Evolutionary conservation across 2,888 invertebrate genomes (phyloP), one percentile per base, ranked within the genome.

Genomic region (Cantharis flavilabris): DNA sequence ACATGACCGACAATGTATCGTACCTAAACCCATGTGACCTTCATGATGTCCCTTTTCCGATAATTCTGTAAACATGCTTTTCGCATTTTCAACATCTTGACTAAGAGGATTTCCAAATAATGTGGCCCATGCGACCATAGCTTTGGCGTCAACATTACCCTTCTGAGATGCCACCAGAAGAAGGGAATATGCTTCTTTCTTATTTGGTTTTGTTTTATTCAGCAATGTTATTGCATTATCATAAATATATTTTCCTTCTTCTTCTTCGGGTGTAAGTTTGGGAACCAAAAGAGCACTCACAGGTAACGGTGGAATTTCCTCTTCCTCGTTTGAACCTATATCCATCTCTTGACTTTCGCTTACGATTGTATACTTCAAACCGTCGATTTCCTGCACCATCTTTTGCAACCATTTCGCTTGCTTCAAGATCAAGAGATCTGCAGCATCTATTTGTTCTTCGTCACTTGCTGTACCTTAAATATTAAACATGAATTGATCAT

Each of bases 111-210:
- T 95, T 0, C 98, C 98, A 83, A 97, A 93, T 7, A 99, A 88
- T 83, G 95, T 92, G 0, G 95, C 95, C 96, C 98, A 97, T 0
- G 97, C 98, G 5, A 98, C 88, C 86, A 95, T 91, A 77, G 97
- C 95, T 86, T 93, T 92, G 0, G 98, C 96, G 70, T 94, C 93
- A 0, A 90, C 87, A 86, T 98, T 96, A 63, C 97, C 97, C 75
- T 93, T 90, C 65, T 93, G 92, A 0, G 97, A 95, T 0, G 98
- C 96, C 82, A 93, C 91, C 64, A 93, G 91, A 33, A 99, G 90
- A 72, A 96, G 89, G 62, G 93, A 90, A 83, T 96, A 96, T 0
- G 96, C 96, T 71, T 92, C 92, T 1, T 91, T 90, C 77, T 94
- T 92, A 85, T 95, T 94, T 0, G 94, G 92, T 70, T 91, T 90